Evolutionary conservation across 2,113 vertebrate species (phyloP), one percentile per base, ranked within the genome.

Genomic region (Serinus canaria): DNA sequence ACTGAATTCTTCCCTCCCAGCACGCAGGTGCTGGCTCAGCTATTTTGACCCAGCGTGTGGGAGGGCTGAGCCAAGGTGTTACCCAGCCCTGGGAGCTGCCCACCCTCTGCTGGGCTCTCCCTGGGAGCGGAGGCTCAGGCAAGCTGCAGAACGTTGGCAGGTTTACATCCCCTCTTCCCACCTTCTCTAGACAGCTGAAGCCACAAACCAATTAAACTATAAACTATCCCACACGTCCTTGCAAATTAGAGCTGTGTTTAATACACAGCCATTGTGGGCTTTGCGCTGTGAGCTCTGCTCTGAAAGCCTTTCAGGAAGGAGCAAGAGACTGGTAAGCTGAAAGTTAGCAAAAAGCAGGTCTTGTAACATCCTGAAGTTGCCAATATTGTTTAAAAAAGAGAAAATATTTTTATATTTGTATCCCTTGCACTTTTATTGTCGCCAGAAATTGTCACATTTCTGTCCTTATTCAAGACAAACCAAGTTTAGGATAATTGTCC

Each of bases 31-130:
- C 87, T 64, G 63, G 72, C 87, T 96, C 93, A 94, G 92, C 82
- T 95, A 90, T 92, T 96, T 49, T 52, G 85, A 77, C 93, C 84
- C 64, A 49, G 31, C 0, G 18, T 14, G 94, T 94, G 67, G 93
- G 88, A 94, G 69, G 53, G 41, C 44, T 75, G 49, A 94, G 90
- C 76, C 69, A 73, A 89, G 83, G 92, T 92, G 94, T 75, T 87
- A 92, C 64, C 96, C 49, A 90, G 86, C 64, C 75, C 60, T 23
- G 68, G 70, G 64, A 93, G 70, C 85, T 60, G 62, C 85, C 88
- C 92, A 96, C 83, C 64, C 52, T 15, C 94, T 89, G 69, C 88
- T 59, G 46, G 33, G 13, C 68, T 73, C 82, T 83, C 66, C 0
- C 24, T 19, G 50, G 41, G 24, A 82, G 33, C 2, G 47, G 64